Conservation (phyloP, 1,140 invertebrate species). For the Meloidogyne exigua region DNA sequence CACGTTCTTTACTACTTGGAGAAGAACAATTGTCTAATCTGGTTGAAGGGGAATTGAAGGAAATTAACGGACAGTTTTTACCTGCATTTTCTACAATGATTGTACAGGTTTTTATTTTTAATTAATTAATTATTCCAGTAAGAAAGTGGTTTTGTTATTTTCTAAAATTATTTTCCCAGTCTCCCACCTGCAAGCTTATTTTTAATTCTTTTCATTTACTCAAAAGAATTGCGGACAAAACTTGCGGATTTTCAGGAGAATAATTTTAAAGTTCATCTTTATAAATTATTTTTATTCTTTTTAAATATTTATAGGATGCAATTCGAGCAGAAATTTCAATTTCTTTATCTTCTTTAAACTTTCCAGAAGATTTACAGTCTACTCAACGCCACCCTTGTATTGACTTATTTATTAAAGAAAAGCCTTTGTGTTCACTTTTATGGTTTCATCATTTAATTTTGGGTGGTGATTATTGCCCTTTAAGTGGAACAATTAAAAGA, state of each 20-base stretch:
- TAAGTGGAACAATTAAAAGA: slow-evolving; percentile 20
- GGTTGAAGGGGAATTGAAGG: neutral
- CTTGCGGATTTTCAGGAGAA: too few species aligned
- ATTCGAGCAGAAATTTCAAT: slow-evolving; percentile 38
- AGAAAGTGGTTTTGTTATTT: too few species aligned
- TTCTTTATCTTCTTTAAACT: slow-evolving; percentile 5
- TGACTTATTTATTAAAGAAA: slow-evolving; percentile 17
- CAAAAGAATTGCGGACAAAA: too few species aligned
- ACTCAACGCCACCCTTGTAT: neutral
- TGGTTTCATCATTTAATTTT: slow-evolving; percentile 30
- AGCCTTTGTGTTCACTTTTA: slow-evolving; percentile 25
- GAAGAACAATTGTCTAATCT: neutral
- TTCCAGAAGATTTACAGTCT: neutral
- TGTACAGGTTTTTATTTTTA: neutral
- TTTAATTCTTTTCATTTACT: too few species aligned
- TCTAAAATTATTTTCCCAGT: too few species aligned
- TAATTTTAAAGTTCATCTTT: too few species aligned
- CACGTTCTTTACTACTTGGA: slow-evolving; percentile 13
- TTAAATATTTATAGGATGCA: slow-evolving; percentile 26
- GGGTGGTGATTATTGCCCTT: slow-evolving; percentile 5
- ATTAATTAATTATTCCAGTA: too few species aligned
- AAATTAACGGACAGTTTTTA: slow-evolving; percentile 37
- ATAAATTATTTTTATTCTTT: neutral
- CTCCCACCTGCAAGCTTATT: too few species aligned
- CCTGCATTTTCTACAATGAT: slow-evolving; percentile 35